Evolutionary conservation across 2,797 vertebrate species (phyloP).

Genomic region (Paedocypris micromegethes): DNA sequence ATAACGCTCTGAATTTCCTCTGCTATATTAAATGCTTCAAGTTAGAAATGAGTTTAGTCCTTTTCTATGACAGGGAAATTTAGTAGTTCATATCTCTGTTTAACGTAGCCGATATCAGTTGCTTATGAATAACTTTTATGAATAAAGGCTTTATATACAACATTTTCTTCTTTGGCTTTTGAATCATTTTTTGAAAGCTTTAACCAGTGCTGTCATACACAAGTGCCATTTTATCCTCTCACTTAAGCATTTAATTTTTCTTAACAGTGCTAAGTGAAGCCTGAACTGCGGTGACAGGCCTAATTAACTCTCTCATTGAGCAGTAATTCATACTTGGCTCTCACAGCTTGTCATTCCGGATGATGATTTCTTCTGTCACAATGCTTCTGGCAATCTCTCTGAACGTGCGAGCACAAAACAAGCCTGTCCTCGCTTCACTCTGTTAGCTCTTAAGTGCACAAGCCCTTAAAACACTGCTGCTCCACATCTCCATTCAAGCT

Average conservation of each 20-base stretch:
- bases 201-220: constrained; percentile 6
- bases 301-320: constrained; percentile 67
- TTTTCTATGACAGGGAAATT: no score
- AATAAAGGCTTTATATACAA: no score
- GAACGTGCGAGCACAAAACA: constrained; percentile 50
- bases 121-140: no score
- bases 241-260: constrained; percentile 30
- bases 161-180: no score
- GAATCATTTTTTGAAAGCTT: background rate
- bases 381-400: constrained; percentile 58
- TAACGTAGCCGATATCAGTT: no score
- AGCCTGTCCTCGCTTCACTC: constrained; percentile 33
- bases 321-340: constrained; percentile 61
- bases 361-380: constrained; percentile 52
- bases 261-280: constrained; percentile 54
- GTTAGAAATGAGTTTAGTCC: no score
- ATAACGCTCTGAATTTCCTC: no score
- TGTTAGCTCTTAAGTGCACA: constrained; percentile 37
- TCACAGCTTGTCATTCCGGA: constrained; percentile 57
- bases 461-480: constrained; percentile 18
- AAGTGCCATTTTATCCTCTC: constrained; percentile 13
- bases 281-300: constrained; percentile 53
- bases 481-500: background rate
- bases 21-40: no score
- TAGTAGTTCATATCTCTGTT: no score